These are phyloP conservation scores for Ptychadena robeensis DNA, from an alignment of 2,797 vertebrate species.

Conservation along the genomic window DNA sequence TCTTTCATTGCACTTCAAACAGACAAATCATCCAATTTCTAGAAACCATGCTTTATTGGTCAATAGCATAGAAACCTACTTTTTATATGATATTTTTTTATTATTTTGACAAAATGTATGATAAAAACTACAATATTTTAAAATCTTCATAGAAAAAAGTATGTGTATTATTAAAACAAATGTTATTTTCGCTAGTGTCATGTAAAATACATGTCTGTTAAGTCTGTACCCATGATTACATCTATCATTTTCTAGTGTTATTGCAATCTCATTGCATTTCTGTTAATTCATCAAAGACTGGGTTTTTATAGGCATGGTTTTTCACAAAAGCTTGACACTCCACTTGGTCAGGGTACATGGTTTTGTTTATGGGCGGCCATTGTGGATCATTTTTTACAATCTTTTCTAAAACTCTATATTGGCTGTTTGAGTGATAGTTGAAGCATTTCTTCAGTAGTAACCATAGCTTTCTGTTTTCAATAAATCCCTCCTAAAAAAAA, in stretches of 20 bases:
- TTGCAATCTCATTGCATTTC: background rate
- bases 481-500: constrained; percentile 67
- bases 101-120: too few species aligned
- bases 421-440: constrained; percentile 66
- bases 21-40: background rate
- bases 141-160: background rate
- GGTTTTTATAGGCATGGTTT: constrained; percentile 21
- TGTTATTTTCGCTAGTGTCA: background rate
- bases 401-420: constrained; percentile 68
- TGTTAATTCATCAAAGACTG: background rate
- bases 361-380: constrained; percentile 68
- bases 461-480: constrained; percentile 74
- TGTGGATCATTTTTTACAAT: constrained; percentile 65
- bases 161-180: background rate
- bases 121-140: too few species aligned
- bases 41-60: background rate
- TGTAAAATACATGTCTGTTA: background rate
- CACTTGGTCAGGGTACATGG: constrained; percentile 54
- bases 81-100: too few species aligned
- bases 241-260: background rate
- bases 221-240: background rate
- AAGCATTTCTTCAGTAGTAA: constrained; percentile 66
- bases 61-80: background rate
- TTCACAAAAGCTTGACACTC: background rate
- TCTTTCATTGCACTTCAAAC: background rate